Percentiles rank a stretch among this genome's conserved stretches.
Evolutionary conservation across 2,113 vertebrate genomes (phyloP).

Genomic region (Acanthochromis polyacanthus): DNA sequence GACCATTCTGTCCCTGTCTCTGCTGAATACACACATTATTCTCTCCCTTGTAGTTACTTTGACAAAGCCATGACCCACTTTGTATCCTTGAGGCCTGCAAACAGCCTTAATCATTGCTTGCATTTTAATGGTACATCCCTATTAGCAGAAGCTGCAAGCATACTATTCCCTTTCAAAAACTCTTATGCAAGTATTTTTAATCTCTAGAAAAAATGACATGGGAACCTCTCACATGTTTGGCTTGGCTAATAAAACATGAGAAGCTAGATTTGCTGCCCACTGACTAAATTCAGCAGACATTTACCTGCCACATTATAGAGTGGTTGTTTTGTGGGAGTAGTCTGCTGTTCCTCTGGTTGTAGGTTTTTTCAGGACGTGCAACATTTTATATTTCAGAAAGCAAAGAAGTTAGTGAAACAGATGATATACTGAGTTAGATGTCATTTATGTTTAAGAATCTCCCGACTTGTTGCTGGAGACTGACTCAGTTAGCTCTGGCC

Average conservation of each 20-base stretch:
- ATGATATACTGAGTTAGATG: constrained; percentile 8
- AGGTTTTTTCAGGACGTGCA: background rate
- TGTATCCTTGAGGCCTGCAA: constrained; percentile 33
- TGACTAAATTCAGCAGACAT: constrained; percentile 58
- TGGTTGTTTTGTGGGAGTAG: constrained; percentile 29
- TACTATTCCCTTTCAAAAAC: constrained; percentile 20
- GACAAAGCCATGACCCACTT: constrained; percentile 66
- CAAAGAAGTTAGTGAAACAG: background rate
- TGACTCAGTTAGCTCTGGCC: constrained; percentile 20
- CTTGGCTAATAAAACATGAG: constrained; percentile 51
- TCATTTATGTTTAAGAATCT: constrained; percentile 18
- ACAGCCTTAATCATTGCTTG: constrained; percentile 43
- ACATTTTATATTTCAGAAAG: constrained; percentile 22
- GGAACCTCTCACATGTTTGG: constrained; percentile 54
- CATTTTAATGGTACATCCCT: constrained; percentile 48
- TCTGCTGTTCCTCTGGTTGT: constrained; percentile 9
- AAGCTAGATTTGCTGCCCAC: constrained; percentile 43
- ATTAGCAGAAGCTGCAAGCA: constrained; percentile 21
- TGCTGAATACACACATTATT: constrained; percentile 59
- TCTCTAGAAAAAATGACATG: constrained; percentile 41
- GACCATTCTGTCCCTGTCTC: constrained; percentile 50
- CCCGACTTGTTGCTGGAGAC: constrained; percentile 2
- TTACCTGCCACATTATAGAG: constrained; percentile 47
- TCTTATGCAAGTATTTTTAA: constrained; percentile 55
- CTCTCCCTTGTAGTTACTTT: constrained; percentile 59